Evolutionary conservation across 2,797 vertebrate species (phyloP).

Genomic region (Hypotaenidia philippensis): DNA sequence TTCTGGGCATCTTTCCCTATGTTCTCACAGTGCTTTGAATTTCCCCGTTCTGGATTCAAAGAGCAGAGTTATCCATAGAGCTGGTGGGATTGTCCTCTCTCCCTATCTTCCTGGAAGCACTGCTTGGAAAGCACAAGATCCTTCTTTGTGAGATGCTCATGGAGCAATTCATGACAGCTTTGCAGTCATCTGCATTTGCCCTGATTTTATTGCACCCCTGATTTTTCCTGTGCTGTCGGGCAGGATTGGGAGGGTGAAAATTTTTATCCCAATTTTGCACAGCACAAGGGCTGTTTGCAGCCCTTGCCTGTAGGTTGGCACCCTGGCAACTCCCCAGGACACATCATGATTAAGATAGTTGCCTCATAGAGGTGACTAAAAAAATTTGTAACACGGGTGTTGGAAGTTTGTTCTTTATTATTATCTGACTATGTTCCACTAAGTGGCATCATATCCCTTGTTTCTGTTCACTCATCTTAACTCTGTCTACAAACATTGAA

Average conservation of each 20-base stretch:
- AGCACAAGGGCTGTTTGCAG: background rate
- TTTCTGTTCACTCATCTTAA: constrained; percentile 36
- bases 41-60: background rate
- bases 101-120: fast-evolving
- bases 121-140: background rate
- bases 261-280: background rate
- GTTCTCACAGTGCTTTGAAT: background rate
- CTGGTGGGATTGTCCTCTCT: background rate
- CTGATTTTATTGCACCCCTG: background rate
- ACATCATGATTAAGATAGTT: fast-evolving
- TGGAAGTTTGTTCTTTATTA: background rate
- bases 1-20: background rate
- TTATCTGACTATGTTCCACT: constrained; percentile 50
- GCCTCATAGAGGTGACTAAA: background rate
- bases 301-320: background rate
- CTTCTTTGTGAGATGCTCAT: fast-evolving
- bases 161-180: background rate
- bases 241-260: background rate
- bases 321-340: background rate
- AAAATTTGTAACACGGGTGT: background rate
- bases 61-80: background rate
- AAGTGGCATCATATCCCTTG: constrained; percentile 67
- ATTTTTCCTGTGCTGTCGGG: background rate
- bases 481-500: background rate
- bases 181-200: background rate